Percentiles rank a stretch among this genome's conserved stretches.
phyloP scores from a whole-genome alignment of 2,797 vertebrate species.

The Manis pentadactyla region DNA sequence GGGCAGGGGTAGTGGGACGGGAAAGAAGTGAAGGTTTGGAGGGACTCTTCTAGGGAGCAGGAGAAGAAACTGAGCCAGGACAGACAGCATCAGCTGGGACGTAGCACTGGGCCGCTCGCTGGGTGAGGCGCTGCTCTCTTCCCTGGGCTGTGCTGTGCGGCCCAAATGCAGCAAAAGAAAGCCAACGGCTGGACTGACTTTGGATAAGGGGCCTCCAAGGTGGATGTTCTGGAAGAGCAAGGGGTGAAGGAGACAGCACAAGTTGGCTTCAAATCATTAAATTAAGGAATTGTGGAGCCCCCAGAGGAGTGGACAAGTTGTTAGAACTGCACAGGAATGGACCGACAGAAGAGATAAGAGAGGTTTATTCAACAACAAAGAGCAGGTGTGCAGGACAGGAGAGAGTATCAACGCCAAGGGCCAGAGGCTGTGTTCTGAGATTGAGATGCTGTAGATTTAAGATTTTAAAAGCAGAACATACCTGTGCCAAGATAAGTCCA shows the following conservation, averaged over 20 bases:
- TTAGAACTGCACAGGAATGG: background rate
- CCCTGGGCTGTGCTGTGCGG: background rate
- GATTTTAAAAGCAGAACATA: background rate
- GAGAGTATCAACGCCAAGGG: background rate
- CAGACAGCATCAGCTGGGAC: accelerated
- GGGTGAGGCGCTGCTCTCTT: background rate
- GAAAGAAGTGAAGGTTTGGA: background rate
- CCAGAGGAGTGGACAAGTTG: background rate
- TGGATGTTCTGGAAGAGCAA: background rate
- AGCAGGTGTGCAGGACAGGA: background rate
- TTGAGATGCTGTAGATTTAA: background rate
- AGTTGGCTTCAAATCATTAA: constrained; percentile 9
- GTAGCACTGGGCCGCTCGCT: background rate
- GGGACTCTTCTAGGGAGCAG: background rate
- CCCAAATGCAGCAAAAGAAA: background rate
- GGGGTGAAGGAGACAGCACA: background rate
- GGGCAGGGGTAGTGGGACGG: background rate
- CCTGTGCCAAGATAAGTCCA: background rate
- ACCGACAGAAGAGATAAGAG: background rate
- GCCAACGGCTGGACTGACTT: background rate
- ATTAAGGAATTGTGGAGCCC: background rate
- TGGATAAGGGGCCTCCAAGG: background rate
- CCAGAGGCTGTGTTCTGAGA: background rate
- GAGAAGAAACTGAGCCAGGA: background rate
- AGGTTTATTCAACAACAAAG: background rate